Evolutionary conservation across 2,888 invertebrate genomes (phyloP).

Genomic region (Tachina lurida): DNA sequence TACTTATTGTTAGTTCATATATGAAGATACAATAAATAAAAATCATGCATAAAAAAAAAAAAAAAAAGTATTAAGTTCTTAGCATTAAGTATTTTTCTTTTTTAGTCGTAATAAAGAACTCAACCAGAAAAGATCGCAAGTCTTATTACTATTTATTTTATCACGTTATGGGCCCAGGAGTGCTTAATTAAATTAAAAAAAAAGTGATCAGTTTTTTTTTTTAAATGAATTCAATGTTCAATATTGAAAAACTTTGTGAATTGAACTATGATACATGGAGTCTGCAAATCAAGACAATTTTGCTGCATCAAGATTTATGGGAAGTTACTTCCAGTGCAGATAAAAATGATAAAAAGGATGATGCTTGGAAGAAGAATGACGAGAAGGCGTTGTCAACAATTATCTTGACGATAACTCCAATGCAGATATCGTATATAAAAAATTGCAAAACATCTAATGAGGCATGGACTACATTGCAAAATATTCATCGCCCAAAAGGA

Average conservation of each 20-base stretch:
- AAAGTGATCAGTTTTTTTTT: slow-evolving; percentile 1
- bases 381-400: slow-evolving; percentile 57
- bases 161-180: slow-evolving; percentile 68
- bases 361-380: slow-evolving; percentile 28
- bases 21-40: too few relatives aligned
- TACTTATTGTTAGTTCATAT: too few relatives aligned
- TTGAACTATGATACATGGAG: slow-evolving; percentile 61
- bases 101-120: too few relatives aligned
- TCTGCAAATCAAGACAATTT: slow-evolving; percentile 50
- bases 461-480: slow-evolving; percentile 51
- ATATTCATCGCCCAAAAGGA: slow-evolving; percentile 57
- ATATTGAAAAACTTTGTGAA: slow-evolving; percentile 63
- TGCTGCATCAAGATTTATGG: slow-evolving; percentile 62
- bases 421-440: slow-evolving; percentile 51
- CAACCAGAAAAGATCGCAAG: too few relatives aligned
- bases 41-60: too few relatives aligned
- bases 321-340: not conserved
- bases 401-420: slow-evolving; percentile 32
- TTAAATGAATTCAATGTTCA: slow-evolving; percentile 46
- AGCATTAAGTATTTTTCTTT: too few relatives aligned
- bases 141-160: too few relatives aligned
- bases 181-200: slow-evolving; percentile 3
- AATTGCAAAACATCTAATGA: slow-evolving; percentile 47
- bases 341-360: slow-evolving; percentile 1
- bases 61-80: too few relatives aligned